These are phyloP conservation scores for Centruroides vittatus DNA, from an alignment of 1,140 invertebrate genomes.

Conservation along the genomic window DNA sequence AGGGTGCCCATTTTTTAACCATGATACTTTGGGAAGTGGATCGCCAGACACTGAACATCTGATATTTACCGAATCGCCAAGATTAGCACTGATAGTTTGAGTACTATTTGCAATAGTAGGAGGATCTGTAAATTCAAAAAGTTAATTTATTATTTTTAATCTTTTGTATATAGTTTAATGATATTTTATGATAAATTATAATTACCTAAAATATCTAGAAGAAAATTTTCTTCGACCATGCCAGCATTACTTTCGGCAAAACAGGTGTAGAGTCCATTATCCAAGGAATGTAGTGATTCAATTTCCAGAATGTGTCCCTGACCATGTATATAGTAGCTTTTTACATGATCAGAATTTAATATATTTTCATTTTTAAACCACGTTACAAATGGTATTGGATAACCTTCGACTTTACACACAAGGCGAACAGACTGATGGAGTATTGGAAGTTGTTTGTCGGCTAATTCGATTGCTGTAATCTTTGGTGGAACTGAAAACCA, in stretches of 20 bases:
- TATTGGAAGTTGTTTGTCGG: neutral
- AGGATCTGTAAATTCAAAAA: constrained; percentile 3
- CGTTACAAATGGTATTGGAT: constrained; percentile 56
- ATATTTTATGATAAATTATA: neutral
- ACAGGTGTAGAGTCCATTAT: constrained; percentile 25
- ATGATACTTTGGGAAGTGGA: constrained; percentile 25
- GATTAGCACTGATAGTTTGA: constrained; percentile 1
- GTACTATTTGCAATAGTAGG: constrained; percentile 3
- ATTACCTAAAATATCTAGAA: constrained; percentile 28
- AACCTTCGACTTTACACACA: constrained; percentile 33
- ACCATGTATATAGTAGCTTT: constrained; percentile 3
- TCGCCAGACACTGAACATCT: constrained; percentile 18
- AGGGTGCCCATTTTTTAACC: constrained; percentile 24
- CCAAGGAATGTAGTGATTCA: constrained; percentile 17
- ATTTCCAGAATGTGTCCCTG: constrained; percentile 21
- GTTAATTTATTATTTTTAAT: neutral
- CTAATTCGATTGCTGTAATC: constrained; percentile 1
- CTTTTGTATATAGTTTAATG: no score
- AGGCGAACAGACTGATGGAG: constrained; percentile 8
- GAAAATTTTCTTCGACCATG: constrained; percentile 21
- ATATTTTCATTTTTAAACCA: constrained; percentile 58
- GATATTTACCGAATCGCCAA: constrained; percentile 13
- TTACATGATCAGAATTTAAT: constrained; percentile 17
- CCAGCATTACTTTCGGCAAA: constrained; percentile 27
- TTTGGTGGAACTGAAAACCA: constrained; percentile 9